These are phyloP conservation scores for Cygnus olor DNA, from an alignment of 2,797 vertebrate species.

Conservation along the genomic window DNA sequence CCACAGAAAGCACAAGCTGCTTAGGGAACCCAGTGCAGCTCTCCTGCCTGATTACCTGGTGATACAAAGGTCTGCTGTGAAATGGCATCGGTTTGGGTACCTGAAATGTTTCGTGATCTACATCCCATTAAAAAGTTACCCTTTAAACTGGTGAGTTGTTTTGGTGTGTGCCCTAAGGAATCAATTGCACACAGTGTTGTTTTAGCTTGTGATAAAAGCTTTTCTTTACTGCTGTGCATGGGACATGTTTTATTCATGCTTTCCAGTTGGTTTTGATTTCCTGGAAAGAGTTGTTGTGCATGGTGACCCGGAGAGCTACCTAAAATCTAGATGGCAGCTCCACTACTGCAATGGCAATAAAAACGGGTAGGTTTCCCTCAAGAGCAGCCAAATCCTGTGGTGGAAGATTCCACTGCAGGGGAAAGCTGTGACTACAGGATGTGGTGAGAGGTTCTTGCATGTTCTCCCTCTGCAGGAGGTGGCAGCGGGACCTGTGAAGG, in stretches of 20 bases:
- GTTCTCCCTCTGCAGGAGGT: neutral
- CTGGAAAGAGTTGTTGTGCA: neutral
- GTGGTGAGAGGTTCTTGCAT: neutral
- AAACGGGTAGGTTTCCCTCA: neutral
- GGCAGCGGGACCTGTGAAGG: rapidly evolving
- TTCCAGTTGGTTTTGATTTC: neutral
- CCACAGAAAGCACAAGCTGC: neutral
- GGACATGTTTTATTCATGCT: conserved; percentile 29
- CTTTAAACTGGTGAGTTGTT: neutral
- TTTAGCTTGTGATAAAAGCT: neutral
- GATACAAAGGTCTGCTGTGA: neutral
- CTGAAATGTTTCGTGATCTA: neutral
- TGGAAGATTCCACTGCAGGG: neutral
- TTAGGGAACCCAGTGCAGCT: neutral
- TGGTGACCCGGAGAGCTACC: neutral
- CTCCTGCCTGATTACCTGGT: neutral
- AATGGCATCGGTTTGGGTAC: neutral
- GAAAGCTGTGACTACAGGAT: neutral
- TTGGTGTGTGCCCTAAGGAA: neutral
- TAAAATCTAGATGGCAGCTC: neutral
- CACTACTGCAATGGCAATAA: neutral
- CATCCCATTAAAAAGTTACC: neutral
- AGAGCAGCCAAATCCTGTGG: neutral
- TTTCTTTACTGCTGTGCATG: neutral
- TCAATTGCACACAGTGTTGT: neutral